Evolutionary conservation across 2,113 vertebrate genomes (phyloP).

Genomic region (Bufo gargarizans): DNA sequence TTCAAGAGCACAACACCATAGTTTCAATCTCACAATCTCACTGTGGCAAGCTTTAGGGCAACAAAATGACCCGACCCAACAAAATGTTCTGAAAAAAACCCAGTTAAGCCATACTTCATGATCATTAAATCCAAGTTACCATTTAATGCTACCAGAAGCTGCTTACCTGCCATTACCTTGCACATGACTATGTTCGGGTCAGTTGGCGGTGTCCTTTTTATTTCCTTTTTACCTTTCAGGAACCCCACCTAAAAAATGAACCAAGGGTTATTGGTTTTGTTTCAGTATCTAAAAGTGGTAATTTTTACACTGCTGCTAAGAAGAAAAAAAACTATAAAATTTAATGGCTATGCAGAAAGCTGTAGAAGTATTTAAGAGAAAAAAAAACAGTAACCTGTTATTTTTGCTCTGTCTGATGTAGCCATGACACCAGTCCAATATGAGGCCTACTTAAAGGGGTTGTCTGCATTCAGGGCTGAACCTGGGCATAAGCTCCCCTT

Average conservation of each 20-base stretch:
- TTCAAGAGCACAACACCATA: neutral
- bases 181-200: neutral
- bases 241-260: neutral
- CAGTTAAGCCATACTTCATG: slow-evolving; percentile 40
- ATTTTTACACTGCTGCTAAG: slow-evolving; percentile 51
- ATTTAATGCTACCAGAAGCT: neutral
- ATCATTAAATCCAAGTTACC: neutral
- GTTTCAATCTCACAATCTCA: neutral
- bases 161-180: neutral
- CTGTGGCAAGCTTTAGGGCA: neutral
- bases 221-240: neutral
- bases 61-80: neutral
- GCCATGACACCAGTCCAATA: neutral
- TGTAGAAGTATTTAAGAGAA: slow-evolving; percentile 15
- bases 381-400: slow-evolving; percentile 20
- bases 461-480: no score
- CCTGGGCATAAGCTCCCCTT: no score
- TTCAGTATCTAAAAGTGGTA: neutral
- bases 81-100: neutral
- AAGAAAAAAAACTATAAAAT: neutral
- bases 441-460: neutral
- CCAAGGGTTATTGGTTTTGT: neutral
- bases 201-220: neutral
- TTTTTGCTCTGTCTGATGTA: slow-evolving; percentile 23
- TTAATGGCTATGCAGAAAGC: slow-evolving; percentile 50